Conservation (phyloP, 2,888 invertebrate genomes). For the Mesochorus sp. region DNA sequence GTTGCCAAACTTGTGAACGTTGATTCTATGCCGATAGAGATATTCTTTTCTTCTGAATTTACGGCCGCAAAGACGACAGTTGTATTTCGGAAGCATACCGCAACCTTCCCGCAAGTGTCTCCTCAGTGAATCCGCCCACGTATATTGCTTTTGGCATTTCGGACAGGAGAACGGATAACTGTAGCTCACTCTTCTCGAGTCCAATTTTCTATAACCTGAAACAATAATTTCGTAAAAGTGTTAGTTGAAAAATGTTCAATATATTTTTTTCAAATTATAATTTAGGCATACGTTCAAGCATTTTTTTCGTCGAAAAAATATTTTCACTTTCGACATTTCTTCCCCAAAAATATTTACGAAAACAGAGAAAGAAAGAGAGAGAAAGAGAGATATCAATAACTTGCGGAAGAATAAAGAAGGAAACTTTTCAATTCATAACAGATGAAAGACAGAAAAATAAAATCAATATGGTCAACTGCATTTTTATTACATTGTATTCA, state of each 20-base stretch:
- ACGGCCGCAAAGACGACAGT: slow-evolving; percentile 74
- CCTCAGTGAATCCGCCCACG: slow-evolving; percentile 76
- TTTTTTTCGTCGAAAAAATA: too few relatives aligned
- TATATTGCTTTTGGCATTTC: slow-evolving; percentile 77
- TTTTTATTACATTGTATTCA: slow-evolving; percentile 52
- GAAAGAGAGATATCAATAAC: too few relatives aligned
- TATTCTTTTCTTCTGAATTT: slow-evolving; percentile 78
- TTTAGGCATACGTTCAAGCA: background rate
- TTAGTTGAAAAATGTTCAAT: background rate
- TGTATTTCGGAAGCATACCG: slow-evolving; percentile 69
- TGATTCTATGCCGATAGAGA: slow-evolving; percentile 70
- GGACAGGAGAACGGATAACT: slow-evolving; percentile 72
- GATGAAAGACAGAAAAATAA: too few relatives aligned
- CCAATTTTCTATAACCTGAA: slow-evolving; percentile 70
- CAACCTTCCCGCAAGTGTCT: slow-evolving; percentile 76
- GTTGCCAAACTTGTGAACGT: slow-evolving; percentile 59
- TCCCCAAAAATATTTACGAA: too few relatives aligned
- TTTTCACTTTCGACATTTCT: too few relatives aligned
- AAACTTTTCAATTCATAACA: too few relatives aligned
- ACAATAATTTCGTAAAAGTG: slow-evolving; percentile 56
- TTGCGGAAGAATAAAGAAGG: too few relatives aligned
- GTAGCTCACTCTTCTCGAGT: slow-evolving; percentile 71
- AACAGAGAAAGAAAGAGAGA: too few relatives aligned
- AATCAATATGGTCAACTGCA: slow-evolving; percentile 35
- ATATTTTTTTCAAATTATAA: background rate